These are phyloP conservation scores for Mus pahari DNA, from an alignment of 2,113 vertebrate genomes.

Conservation along the genomic window DNA sequence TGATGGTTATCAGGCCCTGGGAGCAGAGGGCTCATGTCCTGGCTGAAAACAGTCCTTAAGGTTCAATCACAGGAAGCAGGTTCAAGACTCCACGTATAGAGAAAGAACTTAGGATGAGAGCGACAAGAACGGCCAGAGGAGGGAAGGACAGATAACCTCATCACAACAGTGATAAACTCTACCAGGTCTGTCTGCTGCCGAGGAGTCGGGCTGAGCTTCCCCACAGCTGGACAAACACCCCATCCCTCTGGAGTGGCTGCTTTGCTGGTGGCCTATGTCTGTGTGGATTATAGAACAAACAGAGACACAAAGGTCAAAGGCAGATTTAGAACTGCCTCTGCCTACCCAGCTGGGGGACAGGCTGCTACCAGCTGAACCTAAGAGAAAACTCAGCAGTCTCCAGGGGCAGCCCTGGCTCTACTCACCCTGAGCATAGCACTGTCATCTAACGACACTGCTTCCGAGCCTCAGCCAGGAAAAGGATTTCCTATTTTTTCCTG, in stretches of 20 bases:
- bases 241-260: neutral
- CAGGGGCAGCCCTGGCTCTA: neutral
- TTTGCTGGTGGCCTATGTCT: neutral
- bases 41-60: neutral
- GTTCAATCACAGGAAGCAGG: neutral
- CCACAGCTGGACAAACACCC: neutral
- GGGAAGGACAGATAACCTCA: neutral
- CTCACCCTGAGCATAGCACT: neutral
- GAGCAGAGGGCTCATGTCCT: neutral
- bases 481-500: neutral
- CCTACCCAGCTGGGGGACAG: neutral
- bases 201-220: neutral
- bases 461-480: slow-evolving; percentile 3
- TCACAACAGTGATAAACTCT: neutral
- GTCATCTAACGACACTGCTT: neutral
- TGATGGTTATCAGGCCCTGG: neutral
- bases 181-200: neutral
- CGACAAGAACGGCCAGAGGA: neutral
- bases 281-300: neutral
- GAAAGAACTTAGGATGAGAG: neutral
- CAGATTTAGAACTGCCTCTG: neutral
- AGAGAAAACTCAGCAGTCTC: neutral
- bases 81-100: slow-evolving; percentile 10
- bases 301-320: neutral
- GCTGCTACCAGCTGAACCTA: neutral